Evolutionary conservation across 2,797 vertebrate genomes (phyloP), one percentile per base, ranked within the genome.

Genomic region (Hafferia zeledoni): DNA sequence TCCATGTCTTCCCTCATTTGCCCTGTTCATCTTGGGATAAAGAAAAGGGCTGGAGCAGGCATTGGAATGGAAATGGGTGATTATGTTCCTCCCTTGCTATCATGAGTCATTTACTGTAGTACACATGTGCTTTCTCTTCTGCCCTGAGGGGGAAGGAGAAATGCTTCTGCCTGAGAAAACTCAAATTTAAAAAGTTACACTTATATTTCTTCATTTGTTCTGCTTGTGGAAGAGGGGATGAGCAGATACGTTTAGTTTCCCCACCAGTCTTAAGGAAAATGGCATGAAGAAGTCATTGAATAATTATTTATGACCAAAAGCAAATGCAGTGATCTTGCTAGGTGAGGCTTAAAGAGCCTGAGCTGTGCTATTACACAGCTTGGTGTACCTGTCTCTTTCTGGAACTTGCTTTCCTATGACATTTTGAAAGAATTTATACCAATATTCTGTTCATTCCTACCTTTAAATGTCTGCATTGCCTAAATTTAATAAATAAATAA

Each of bases 141-240:
- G 1, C 33, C 53, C 50, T 56, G 55, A 65, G 55, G 76, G 33
- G 50, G 49, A 53, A 23, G 64, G 24, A 71, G 72, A 86, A 94
- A 63, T 81, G 33, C n/a, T 93, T 16, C 79, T 72, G n/a, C n/a
- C 39, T 69, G 69, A 95, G 49, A 37, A 87, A 83, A 92, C 67
- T 47, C 22, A 71, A 72, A 92, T 80, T 68, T 49, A n/a, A 84
- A 56, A 70, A 41, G 63, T 92, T n/a, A 2, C 20, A 61, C 37
- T 76, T 90, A 37, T 13, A 12, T 92, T 92, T 94, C 28, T 60
- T 47, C 89, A 67, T 93, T 95, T 95, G 19, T 60, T 88, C 70
- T 83, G 44, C 55, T 83, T 86, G 55, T 30, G 86, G 63, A 88
- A 92, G 67, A 81, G 53, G 55, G 50, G 5, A 41, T 49, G 65